phyloP scores from a whole-genome alignment of 2,113 vertebrate species.

The Chaenogobius annularis region DNA sequence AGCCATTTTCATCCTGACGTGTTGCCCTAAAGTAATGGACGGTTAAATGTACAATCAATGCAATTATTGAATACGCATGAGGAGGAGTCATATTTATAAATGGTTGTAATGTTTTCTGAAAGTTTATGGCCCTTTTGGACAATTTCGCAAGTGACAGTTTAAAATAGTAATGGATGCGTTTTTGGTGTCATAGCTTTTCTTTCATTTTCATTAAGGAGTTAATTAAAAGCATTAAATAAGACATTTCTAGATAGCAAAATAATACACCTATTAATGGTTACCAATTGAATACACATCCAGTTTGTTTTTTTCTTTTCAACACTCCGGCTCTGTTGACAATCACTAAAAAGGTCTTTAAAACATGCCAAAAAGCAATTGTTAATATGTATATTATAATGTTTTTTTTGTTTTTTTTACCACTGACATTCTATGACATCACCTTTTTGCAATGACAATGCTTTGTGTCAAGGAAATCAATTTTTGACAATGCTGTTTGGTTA shows the following conservation, averaged over 20 bases:
- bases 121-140: neutral
- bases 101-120: neutral
- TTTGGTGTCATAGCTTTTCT: too few species aligned
- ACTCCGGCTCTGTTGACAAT: too few species aligned
- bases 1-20: constrained; percentile 52
- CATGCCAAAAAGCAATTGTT: neutral
- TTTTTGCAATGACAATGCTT: neutral
- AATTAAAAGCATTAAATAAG: neutral
- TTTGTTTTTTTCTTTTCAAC: too few species aligned
- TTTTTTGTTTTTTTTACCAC: neutral
- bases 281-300: too few species aligned
- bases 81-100: neutral
- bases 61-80: constrained; percentile 24
- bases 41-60: constrained; percentile 49
- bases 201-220: too few species aligned
- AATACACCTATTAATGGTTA: too few species aligned
- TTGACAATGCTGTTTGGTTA: neutral
- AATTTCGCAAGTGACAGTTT: neutral
- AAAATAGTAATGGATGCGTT: neutral
- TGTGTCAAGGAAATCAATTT: neutral
- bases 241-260: neutral
- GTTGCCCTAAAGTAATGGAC: constrained; percentile 48
- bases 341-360: neutral
- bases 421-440: neutral
- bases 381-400: too few species aligned